Evolutionary conservation across 2,888 invertebrate genomes (phyloP).

Genomic region (Apodemia duryi): DNA sequence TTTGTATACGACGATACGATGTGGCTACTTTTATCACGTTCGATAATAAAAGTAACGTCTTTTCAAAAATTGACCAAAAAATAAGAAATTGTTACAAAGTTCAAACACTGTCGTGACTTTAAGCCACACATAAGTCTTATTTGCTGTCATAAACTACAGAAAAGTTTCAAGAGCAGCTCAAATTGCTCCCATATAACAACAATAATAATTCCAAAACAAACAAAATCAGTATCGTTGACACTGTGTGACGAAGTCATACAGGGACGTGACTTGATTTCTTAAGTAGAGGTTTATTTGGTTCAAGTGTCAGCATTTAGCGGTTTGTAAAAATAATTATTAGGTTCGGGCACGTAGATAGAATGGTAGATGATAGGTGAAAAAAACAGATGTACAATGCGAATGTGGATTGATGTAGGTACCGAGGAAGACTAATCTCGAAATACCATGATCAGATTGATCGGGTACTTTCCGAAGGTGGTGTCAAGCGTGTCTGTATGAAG

Average conservation of each 20-base stretch:
- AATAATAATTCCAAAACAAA: slow-evolving; percentile 25
- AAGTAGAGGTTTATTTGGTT: slow-evolving; percentile 21
- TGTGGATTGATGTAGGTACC: no score
- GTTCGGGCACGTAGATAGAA: no score
- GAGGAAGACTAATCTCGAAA: no score
- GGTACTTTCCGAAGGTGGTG: no score
- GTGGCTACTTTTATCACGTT: no score
- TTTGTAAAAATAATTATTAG: neutral
- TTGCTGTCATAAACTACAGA: neutral
- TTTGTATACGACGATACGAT: no score
- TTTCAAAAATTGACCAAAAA: neutral
- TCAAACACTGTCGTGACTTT: neutral
- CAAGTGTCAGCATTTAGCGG: slow-evolving; percentile 26
- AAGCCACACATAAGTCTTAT: neutral
- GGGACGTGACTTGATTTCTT: slow-evolving; percentile 42
- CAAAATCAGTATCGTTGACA: slow-evolving; percentile 43
- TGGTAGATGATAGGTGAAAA: no score
- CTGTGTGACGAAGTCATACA: slow-evolving; percentile 39
- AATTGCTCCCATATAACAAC: slow-evolving; percentile 3
- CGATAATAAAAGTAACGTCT: no score
- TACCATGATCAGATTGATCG: no score
- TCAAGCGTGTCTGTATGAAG: no score
- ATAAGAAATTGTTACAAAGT: neutral
- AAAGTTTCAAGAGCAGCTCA: neutral
- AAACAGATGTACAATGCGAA: no score